Evolutionary conservation across 1,140 invertebrate genomes (phyloP).

Genomic region (Orussus abietinus): DNA sequence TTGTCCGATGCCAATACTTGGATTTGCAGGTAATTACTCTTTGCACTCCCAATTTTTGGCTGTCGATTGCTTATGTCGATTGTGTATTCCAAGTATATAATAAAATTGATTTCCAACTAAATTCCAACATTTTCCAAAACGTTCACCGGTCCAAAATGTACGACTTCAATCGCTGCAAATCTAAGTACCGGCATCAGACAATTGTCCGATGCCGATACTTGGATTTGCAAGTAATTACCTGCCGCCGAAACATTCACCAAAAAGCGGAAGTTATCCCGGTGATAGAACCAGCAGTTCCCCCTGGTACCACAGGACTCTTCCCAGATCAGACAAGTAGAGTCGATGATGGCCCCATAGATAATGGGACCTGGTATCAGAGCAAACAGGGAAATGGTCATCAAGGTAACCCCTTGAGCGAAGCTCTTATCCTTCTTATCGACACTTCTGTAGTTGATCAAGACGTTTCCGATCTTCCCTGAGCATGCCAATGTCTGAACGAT

Average conservation of each 20-base stretch:
- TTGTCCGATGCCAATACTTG: too few relatives aligned
- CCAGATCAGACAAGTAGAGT: conserved; percentile 63
- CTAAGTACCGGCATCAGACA: too few relatives aligned
- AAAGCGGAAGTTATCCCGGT: conserved; percentile 58
- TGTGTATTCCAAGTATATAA: too few relatives aligned
- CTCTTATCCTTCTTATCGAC: conserved; percentile 62
- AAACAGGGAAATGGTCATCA: conserved; percentile 63
- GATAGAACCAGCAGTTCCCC: conserved; percentile 65
- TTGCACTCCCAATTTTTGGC: too few relatives aligned
- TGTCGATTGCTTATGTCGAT: too few relatives aligned
- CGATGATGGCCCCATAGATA: conserved; percentile 63
- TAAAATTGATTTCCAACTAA: too few relatives aligned
- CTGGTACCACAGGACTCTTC: conserved; percentile 59
- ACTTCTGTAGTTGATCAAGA: conserved; percentile 60
- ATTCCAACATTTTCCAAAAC: too few relatives aligned
- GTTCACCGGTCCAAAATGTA: too few relatives aligned
- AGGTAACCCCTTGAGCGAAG: conserved; percentile 61
- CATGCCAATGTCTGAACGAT: conserved; percentile 57
- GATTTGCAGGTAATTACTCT: too few relatives aligned
- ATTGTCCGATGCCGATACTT: not conserved
- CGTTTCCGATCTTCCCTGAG: conserved; percentile 61
- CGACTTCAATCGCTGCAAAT: too few relatives aligned
- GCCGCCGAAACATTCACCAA: conserved; percentile 57
- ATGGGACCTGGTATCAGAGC: conserved; percentile 66
- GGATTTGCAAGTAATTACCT: conserved; percentile 42